These are phyloP conservation scores for Anadara kagoshimensis DNA, from an alignment of 1,140 invertebrate species.

Conservation along the genomic window DNA sequence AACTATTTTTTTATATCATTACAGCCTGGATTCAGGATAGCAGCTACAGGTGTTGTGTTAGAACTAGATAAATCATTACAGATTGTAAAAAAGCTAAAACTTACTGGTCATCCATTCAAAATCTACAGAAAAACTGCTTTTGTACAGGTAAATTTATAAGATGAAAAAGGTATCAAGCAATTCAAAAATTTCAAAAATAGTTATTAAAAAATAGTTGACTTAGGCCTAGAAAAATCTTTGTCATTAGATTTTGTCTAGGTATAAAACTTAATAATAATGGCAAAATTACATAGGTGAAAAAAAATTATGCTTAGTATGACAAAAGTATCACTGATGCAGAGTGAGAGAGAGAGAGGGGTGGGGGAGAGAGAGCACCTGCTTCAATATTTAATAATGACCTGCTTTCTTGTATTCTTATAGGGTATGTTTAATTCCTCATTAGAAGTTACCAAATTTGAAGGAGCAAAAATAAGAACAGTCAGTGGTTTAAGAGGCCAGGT, in stretches of 20 bases:
- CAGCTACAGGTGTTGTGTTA: constrained; percentile 94
- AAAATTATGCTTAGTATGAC: too few species aligned
- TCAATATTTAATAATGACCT: neutral
- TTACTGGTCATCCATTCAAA: constrained; percentile 93
- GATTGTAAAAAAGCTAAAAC: constrained; percentile 98
- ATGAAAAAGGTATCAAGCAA: too few species aligned
- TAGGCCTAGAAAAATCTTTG: too few species aligned
- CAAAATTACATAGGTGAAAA: too few species aligned
- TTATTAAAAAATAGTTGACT: too few species aligned
- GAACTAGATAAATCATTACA: constrained; percentile 94
- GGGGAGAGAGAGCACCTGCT: neutral
- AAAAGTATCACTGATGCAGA: too few species aligned
- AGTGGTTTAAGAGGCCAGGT: constrained; percentile 98
- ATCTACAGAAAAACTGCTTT: constrained; percentile 99
- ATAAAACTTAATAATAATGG: too few species aligned
- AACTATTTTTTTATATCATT: constrained; percentile 3
- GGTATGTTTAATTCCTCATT: constrained; percentile 95
- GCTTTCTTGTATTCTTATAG: constrained; percentile 59
- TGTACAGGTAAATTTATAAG: constrained; percentile 80
- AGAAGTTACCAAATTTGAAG: constrained; percentile 99
- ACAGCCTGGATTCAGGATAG: constrained; percentile 93
- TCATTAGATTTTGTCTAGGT: too few species aligned
- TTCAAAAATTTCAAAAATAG: too few species aligned
- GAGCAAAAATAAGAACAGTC: constrained; percentile 95
- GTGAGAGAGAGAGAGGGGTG: neutral